phyloP scores from a whole-genome alignment of 1,140 invertebrate species.

The Lepidurus arcticus region DNA sequence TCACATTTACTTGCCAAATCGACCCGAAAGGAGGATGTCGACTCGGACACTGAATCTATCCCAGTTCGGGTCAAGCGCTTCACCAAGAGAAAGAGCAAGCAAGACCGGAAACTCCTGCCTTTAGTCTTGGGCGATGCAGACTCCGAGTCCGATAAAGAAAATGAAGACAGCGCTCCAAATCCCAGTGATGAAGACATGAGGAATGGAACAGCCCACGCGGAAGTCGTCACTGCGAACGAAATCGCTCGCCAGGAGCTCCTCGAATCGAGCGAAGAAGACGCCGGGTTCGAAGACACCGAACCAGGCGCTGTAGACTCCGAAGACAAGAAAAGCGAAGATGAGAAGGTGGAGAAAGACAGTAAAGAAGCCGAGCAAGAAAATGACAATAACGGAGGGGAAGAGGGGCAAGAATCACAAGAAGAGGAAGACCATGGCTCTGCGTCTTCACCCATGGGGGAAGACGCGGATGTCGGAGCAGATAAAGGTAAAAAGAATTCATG shows the following conservation, averaged over 20 bases:
- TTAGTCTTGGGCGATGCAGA: no score
- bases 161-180: no score
- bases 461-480: background rate
- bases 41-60: no score
- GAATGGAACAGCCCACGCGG: background rate
- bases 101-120: no score
- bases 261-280: background rate
- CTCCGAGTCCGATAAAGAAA: no score
- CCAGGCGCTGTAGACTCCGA: background rate
- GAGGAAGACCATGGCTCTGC: background rate
- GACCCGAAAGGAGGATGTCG: no score
- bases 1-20: no score
- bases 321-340: background rate
- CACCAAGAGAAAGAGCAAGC: no score
- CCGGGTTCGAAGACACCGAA: background rate
- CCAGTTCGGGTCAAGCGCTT: no score
- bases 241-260: background rate
- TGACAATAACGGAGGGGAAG: slow-evolving; percentile 37
- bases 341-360: slow-evolving; percentile 32
- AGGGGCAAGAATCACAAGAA: slow-evolving; percentile 33
- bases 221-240: background rate
- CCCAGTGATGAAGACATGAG: no score
- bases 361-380: slow-evolving; percentile 35
- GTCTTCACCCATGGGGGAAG: background rate
- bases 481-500: background rate